phyloP scores from a whole-genome alignment of 2,888 invertebrate genomes.

The Cerastoderma edule region DNA sequence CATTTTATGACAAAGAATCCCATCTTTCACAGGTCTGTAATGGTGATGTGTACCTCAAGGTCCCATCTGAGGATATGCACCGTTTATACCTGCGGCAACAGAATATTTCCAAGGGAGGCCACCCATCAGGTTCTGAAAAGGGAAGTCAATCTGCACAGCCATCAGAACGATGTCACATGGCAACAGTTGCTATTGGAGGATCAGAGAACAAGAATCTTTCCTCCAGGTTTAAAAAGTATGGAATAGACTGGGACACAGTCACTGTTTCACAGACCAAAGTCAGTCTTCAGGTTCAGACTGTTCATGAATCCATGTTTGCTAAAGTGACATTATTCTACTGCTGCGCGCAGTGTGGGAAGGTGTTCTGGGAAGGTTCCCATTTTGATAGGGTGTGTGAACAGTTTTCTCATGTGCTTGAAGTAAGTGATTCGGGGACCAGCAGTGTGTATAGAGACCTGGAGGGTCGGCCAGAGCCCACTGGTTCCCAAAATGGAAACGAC shows the following conservation, averaged over 20 bases:
- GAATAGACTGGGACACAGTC: slow-evolving; percentile 62
- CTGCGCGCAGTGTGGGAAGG: slow-evolving; percentile 90
- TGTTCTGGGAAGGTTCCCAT: slow-evolving; percentile 89
- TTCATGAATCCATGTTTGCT: slow-evolving; percentile 84
- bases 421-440: slow-evolving; percentile 18
- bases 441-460: slow-evolving; percentile 49
- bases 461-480: no score
- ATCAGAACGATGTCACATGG: not conserved
- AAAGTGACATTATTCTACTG: slow-evolving; percentile 87
- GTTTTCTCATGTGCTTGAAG: slow-evolving; percentile 75
- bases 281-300: slow-evolving; percentile 83
- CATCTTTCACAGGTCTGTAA: slow-evolving; percentile 70
- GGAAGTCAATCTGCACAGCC: not conserved
- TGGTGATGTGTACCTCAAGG: slow-evolving; percentile 68
- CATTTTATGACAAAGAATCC: not conserved
- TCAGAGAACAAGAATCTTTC: not conserved
- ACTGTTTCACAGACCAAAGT: slow-evolving; percentile 59
- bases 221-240: slow-evolving; percentile 50
- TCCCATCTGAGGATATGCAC: slow-evolving; percentile 60
- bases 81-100: slow-evolving; percentile 36
- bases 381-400: slow-evolving; percentile 79
- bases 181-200: slow-evolving; percentile 7
- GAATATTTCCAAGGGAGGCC: slow-evolving; percentile 1
- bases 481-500: no score
- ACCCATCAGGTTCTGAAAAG: no score